These are phyloP conservation scores for Eulemur albifrons DNA, from an alignment of 2,797 vertebrate genomes.

Conservation along the genomic window DNA sequence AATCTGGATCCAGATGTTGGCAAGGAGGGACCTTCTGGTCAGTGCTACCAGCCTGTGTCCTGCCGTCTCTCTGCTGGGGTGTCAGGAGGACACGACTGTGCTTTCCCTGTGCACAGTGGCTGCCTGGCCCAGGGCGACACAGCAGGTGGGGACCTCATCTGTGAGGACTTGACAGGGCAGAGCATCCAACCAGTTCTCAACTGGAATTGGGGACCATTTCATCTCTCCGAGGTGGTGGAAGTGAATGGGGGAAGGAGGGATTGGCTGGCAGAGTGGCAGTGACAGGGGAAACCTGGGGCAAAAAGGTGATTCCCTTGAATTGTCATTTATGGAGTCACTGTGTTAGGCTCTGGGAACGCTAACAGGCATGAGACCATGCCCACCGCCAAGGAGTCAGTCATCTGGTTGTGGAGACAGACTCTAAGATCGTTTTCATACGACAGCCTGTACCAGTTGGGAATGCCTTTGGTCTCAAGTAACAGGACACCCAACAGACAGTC, in stretches of 20 bases:
- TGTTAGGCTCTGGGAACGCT: not conserved
- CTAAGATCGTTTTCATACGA: not conserved
- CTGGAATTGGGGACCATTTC: not conserved
- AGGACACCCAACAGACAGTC: not conserved
- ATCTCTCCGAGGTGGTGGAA: not conserved
- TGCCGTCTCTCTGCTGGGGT: not conserved
- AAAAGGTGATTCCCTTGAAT: not conserved
- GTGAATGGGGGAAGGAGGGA: too few species aligned
- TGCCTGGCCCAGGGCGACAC: fast-evolving
- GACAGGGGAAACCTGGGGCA: not conserved
- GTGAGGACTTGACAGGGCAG: not conserved
- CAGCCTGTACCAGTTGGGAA: not conserved
- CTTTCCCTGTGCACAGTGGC: not conserved
- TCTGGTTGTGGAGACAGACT: not conserved
- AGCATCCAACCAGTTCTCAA: not conserved
- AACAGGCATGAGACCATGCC: not conserved
- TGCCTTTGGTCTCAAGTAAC: not conserved
- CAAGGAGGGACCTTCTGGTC: too few species aligned
- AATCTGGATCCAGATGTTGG: not conserved
- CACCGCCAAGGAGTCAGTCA: not conserved
- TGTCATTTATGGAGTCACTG: not conserved
- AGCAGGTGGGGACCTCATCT: not conserved
- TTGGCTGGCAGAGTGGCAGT: not conserved
- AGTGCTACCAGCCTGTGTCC: not conserved
- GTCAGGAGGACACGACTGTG: too few species aligned